A percentile compares a stretch with the other conserved stretches of the same genome.
These are phyloP conservation scores for Griposia aprilina DNA, from an alignment of 2,888 invertebrate species.

Conservation along the genomic window DNA sequence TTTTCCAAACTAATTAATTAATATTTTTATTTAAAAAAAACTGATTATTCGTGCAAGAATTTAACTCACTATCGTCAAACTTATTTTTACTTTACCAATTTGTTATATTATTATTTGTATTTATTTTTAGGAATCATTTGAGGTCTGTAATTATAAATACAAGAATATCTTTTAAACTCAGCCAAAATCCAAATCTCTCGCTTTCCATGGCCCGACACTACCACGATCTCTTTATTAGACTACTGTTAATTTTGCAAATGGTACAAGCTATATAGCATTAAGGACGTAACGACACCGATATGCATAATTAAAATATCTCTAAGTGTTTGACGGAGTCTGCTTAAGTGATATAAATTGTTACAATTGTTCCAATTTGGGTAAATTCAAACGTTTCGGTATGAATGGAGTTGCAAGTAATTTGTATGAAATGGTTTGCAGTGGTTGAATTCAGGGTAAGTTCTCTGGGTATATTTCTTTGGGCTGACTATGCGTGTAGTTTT, in stretches of 20 bases:
- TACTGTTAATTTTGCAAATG: slow-evolving; percentile 67
- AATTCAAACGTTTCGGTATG: slow-evolving; percentile 9
- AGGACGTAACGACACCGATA: slow-evolving; percentile 58
- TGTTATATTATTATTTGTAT: background rate
- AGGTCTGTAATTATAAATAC: too few relatives aligned
- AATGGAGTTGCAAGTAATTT: slow-evolving; percentile 9
- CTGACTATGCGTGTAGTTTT: background rate
- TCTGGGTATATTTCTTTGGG: background rate
- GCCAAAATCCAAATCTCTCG: background rate
- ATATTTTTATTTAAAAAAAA: background rate
- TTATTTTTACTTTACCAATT: background rate
- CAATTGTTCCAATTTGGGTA: slow-evolving; percentile 36
- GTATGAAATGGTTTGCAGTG: background rate
- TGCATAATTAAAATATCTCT: slow-evolving; percentile 67
- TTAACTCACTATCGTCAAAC: background rate
- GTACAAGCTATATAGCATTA: slow-evolving; percentile 62
- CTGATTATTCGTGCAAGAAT: background rate
- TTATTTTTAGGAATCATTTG: background rate
- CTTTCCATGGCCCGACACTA: slow-evolving; percentile 43
- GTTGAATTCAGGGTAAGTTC: slow-evolving; percentile 5
- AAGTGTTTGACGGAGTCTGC: slow-evolving; percentile 50
- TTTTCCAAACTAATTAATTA: background rate
- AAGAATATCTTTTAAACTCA: too few relatives aligned
- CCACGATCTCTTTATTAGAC: slow-evolving; percentile 69
- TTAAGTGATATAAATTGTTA: slow-evolving; percentile 51